Base-by-base conservation (phyloP, 1,140 invertebrate species). In the Drosophila busckii region DNA sequence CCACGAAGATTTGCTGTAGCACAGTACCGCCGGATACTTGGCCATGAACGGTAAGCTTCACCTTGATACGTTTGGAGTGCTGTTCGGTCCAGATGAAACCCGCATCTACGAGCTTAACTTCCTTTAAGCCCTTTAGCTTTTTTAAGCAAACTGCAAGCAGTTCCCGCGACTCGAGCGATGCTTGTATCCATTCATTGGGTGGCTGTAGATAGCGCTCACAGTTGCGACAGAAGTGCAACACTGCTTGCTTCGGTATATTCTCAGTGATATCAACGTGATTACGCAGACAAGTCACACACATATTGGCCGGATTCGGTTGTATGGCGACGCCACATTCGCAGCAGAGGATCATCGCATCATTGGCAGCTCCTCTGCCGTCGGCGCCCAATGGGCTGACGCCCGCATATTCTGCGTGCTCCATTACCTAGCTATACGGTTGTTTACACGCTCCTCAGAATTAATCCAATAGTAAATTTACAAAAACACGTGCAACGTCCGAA, bases 61-160 rank as follows among this genome's bases (percentile, higher is more conserved):
- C 93, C 90, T 99, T 99, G 16, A 99, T 92, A 54, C 98, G 91
- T 88, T 97, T 98, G 0, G 98, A 99, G 90, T 99, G 98, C 46
- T 98, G 97, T 86, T 99, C 98, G 20, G 98, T 99, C 98, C 98
- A 99, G 2, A 98, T 91, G 90, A 99, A 99, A 3, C 93, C 93
- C 38, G 98, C 98, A 92, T 99, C 97, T 29, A 98, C 90, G 3
- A 99, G 88, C 85, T 94, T 95, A 0, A 98, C 94, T 87, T 94
- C 93, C 68, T 94, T 96, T 0, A 99, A 89, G 2, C 96, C 96
- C 89, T 98, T 99, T 0, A 99, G 88, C 84, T 94, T 96, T 85
- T 98, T 98, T 2, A 99, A 88, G 84, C 98, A 99, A 2, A 99
- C 85, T 0, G 94, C 91, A 1, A 99, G 88, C 0, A 99, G 89